phyloP scores from a whole-genome alignment of 2,797 vertebrate genomes.

The Hydrocynus forskahlii region DNA sequence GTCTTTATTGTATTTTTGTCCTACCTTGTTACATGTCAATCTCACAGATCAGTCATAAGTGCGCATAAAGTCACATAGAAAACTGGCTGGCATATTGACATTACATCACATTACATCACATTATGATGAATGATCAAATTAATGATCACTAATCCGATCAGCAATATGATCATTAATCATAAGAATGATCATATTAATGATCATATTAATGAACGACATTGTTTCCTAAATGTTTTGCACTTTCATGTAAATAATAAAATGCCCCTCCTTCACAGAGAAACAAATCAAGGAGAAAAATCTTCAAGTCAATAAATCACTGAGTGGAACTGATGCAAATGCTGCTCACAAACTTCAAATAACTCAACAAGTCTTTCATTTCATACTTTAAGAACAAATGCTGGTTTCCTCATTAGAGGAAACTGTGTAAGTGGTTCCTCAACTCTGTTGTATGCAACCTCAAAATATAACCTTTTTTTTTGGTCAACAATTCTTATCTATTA shows the following conservation, averaged over 20 bases:
- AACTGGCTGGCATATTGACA: too few relatives aligned
- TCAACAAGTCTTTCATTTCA: too few relatives aligned
- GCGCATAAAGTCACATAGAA: too few relatives aligned
- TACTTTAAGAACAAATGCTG: neutral
- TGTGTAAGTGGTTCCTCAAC: neutral
- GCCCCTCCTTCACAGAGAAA: neutral
- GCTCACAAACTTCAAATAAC: neutral
- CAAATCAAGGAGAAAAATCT: neutral
- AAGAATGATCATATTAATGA: too few relatives aligned
- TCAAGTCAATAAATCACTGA: neutral
- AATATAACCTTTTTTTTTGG: constrained; percentile 28
- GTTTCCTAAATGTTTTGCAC: neutral
- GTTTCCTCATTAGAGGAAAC: neutral
- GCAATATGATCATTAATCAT: too few relatives aligned
- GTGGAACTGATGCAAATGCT: neutral
- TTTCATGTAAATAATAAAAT: neutral
- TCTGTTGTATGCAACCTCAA: constrained; percentile 33
- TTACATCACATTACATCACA: too few relatives aligned
- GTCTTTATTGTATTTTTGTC: neutral
- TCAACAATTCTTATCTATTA: constrained; percentile 50
- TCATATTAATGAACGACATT: neutral
- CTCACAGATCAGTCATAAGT: too few relatives aligned
- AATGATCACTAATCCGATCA: too few relatives aligned
- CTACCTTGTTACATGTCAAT: too few relatives aligned
- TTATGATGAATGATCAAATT: too few relatives aligned